These are phyloP conservation scores for Eulithis testata DNA, from an alignment of 2,888 invertebrate species.

Conservation along the genomic window DNA sequence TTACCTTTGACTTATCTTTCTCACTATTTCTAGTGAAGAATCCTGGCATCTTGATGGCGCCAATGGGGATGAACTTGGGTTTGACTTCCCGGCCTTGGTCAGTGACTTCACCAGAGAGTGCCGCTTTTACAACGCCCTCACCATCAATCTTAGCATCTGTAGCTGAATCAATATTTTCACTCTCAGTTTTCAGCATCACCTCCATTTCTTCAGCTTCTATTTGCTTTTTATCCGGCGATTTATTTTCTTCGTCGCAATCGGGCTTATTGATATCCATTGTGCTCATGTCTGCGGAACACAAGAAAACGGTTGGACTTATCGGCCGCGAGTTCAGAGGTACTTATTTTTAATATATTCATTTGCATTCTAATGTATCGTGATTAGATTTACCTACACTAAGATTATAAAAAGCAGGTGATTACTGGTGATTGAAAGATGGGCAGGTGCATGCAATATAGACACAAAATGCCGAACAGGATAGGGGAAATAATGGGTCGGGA, in stretches of 20 bases:
- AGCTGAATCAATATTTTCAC: constrained; percentile 75
- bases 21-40: constrained; percentile 92
- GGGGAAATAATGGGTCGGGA: constrained; percentile 25
- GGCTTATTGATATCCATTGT: constrained; percentile 71
- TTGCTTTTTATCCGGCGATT: constrained; percentile 86
- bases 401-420: background rate
- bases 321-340: background rate
- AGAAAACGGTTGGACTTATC: background rate
- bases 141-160: constrained; percentile 75
- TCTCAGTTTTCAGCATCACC: constrained; percentile 85
- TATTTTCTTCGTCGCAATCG: constrained; percentile 70
- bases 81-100: constrained; percentile 90
- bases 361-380: background rate
- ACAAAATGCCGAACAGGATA: constrained; percentile 26
- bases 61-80: constrained; percentile 93
- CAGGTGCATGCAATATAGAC: constrained; percentile 30
- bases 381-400: background rate
- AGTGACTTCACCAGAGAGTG: constrained; percentile 81
- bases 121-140: constrained; percentile 78
- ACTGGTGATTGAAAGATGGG: constrained; percentile 5
- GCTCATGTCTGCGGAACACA: constrained; percentile 57
- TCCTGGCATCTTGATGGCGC: constrained; percentile 94
- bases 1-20: constrained; percentile 88
- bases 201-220: constrained; percentile 88
- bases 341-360: too few species aligned